Base-by-base conservation (phyloP, 2,888 invertebrate species). In the Drosophila melanosoma region DNA sequence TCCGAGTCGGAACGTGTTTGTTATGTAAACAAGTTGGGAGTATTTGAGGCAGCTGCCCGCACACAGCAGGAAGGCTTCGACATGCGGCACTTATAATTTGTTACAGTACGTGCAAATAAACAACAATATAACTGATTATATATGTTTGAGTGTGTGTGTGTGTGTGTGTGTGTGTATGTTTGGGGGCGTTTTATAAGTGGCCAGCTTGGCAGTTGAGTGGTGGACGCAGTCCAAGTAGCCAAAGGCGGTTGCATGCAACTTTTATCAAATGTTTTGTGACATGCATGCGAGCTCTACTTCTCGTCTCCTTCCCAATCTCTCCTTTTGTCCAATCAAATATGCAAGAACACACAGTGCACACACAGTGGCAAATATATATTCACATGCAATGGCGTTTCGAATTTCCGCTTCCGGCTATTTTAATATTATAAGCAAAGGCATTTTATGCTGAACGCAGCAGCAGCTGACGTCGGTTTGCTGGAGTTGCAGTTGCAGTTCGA, bases 341-440 rank as follows among this genome's bases (percentile, higher is more conserved):
- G 86, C 76, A 87, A 67, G 40, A 67, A 59, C 58, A 69, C 57
- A 64, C 58, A 68, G n/a, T 42, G 59, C 36, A 63, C 36, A 52
- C 32, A 33, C 29, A 49, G 29, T 54, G 33, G 57, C 53, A 66
- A 29, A n/a, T 35, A 56, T 54, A 58, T 71, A 75, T 59, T 78
- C 49, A 74, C 76, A 63, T 75, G 85, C 87, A 87, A 74, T 80
- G 81, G 83, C 86, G 90, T 82, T 85, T 85, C 78, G 88, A 87
- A 89, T 89, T 87, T 86, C 88, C 86, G 90, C 90, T 86, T 89
- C 90, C 90, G 90, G 90, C 76, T 76, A 87, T 86, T 86, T 86
- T 84, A 89, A 87, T 89, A 86, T 89, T 89, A 87, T 79, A 84
- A 86, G 87, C 88, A 80, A 85, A 75, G 89, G 85, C 79, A 85